Percentiles rank a stretch among this genome's conserved stretches.
These are phyloP conservation scores for Epicampocera succincta DNA, from an alignment of 2,888 invertebrate genomes.

Conservation along the genomic window DNA sequence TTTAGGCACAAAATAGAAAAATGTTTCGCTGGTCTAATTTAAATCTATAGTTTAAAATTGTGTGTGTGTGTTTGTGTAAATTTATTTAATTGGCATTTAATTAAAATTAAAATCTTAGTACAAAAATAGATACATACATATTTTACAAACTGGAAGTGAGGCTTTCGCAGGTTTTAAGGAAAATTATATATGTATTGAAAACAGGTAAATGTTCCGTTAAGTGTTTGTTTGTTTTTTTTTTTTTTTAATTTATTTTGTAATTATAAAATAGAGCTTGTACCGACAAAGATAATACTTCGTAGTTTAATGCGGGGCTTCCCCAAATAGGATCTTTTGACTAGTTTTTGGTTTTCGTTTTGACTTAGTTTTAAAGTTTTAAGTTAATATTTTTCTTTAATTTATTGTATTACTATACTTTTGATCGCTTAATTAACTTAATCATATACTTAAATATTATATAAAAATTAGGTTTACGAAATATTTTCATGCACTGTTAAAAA, in stretches of 20 bases:
- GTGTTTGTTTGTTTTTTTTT: background rate
- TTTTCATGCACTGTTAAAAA: constrained; percentile 64
- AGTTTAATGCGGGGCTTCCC: constrained; percentile 17
- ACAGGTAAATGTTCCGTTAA: constrained; percentile 30
- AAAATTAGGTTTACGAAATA: constrained; percentile 64
- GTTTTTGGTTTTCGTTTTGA: constrained; percentile 33
- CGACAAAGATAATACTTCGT: background rate
- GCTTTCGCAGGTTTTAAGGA: constrained; percentile 40
- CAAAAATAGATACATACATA: constrained; percentile 60
- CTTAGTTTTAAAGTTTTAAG: constrained; percentile 15
- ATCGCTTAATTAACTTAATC: constrained; percentile 5
- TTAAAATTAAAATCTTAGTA: constrained; percentile 60
- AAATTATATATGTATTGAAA: constrained; percentile 51
- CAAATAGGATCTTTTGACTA: constrained; percentile 16
- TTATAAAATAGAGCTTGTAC: background rate
- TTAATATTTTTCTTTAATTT: too few relatives aligned
- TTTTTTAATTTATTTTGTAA: background rate
- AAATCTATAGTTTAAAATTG: constrained; percentile 10
- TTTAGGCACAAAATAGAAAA: constrained; percentile 58
- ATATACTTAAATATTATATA: constrained; percentile 50
- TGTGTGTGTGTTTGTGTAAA: too few relatives aligned
- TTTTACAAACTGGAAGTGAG: constrained; percentile 54
- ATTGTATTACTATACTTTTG: background rate
- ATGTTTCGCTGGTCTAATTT: constrained; percentile 50
- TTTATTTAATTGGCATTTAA: constrained; percentile 30